Base-by-base conservation (phyloP, 2,888 invertebrate species). In the Lochmaea capreae region DNA sequence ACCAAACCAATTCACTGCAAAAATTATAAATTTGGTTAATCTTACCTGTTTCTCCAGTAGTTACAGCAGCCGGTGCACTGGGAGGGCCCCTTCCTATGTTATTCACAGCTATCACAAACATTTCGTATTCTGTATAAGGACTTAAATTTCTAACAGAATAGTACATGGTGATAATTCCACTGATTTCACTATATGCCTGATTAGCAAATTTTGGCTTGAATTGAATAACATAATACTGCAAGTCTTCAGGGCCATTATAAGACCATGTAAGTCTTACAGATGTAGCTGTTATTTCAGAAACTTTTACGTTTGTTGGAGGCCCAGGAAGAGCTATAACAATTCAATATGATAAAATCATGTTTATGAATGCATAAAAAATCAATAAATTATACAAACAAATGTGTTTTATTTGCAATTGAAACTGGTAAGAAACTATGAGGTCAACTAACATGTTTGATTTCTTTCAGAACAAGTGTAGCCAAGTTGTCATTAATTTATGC, bases 141-240 rank as follows among this genome's bases (percentile, higher is more conserved):
- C 96, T 95, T 75, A 98, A 90, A 80, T 93, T 94, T 72, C 95
- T 92, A 70, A 98, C 95, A 57, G 95, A 94, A 88, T 97, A 97
- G 88, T 95, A 96, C 90, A 95, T 95, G 62, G 96, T 95, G 83
- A 95, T 95, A 83, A 97, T 96, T 72, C 97, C 97, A 75, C 95
- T 95, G 84, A 97, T 96, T 88, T 97, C 97, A 83, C 95, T 94
- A 89, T 93, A 97, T 62, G 96, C 95, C 90, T 95, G 92, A 87
- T 95, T 95, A 70, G 96, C 95, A 87, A 94, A 95, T 89, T 97
- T 97, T 62, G 97, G 97, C 87, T 97, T 97, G 90, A 97, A 98
- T 88, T 97, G 97, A 83, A 99, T 96, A 80, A 97, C 95, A 89
- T 97, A 99, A 87, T 97, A 97, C 83, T 94, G 94, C n/a, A 97